phyloP scores from a whole-genome alignment of 1,140 invertebrate genomes.

The Philotrypesis tridentata region DNA sequence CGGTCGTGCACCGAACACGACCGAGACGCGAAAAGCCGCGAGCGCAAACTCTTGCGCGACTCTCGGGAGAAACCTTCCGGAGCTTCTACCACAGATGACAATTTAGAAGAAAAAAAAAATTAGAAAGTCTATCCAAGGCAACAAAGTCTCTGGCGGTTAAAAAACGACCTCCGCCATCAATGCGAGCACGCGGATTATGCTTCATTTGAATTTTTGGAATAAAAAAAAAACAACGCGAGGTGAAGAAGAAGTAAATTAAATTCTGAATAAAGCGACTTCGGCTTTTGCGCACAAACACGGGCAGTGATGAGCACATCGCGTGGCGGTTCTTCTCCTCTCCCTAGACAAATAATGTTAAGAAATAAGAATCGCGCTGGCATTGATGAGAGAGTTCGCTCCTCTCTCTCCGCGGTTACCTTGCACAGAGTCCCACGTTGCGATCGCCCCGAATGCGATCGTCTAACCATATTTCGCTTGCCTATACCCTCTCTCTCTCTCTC shows the following conservation, averaged over 20 bases:
- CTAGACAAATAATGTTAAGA: constrained; percentile 17
- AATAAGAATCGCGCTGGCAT: constrained; percentile 64
- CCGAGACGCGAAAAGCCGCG: no score
- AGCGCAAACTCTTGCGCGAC: neutral
- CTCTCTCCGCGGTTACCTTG: constrained; percentile 71
- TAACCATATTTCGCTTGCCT: constrained; percentile 3
- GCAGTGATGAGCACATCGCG: neutral
- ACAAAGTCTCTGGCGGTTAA: constrained; percentile 70
- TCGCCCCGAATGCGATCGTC: constrained; percentile 56
- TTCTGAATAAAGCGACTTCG: neutral
- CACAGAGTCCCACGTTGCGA: constrained; percentile 66
- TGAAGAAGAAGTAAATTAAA: neutral
- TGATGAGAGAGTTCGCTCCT: constrained; percentile 70
- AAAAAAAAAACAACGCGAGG: neutral
- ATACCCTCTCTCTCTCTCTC: neutral
- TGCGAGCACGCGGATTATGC: constrained; percentile 62
- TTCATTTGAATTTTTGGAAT: constrained; percentile 28
- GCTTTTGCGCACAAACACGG: neutral
- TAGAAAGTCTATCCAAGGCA: constrained; percentile 68
- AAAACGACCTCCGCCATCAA: constrained; percentile 71
- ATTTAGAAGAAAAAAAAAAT: neutral
- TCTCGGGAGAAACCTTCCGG: neutral
- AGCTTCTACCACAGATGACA: neutral
- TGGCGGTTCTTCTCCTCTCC: constrained; percentile 14
- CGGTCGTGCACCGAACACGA: no score